Percentiles rank a stretch among this genome's conserved stretches.
These are phyloP conservation scores for Lycocerus yunnanus DNA, from an alignment of 2,888 invertebrate species.

Conservation along the genomic window DNA sequence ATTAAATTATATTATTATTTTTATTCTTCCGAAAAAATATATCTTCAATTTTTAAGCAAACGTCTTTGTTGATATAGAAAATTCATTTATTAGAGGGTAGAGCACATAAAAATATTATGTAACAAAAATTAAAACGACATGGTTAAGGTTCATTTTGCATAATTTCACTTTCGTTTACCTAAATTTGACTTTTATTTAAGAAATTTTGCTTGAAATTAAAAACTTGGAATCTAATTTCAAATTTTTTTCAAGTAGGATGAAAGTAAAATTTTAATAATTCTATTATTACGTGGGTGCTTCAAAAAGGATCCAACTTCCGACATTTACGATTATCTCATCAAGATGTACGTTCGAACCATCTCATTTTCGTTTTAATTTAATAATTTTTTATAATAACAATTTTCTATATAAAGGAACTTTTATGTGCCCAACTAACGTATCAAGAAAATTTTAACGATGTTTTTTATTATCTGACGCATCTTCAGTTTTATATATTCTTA, in stretches of 20 bases:
- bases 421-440: neutral
- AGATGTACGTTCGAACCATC: neutral
- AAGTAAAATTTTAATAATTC: neutral
- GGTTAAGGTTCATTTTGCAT: too few species aligned
- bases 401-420: neutral
- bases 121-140: too few species aligned
- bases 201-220: neutral
- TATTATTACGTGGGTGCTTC: neutral
- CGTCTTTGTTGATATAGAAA: too few species aligned
- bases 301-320: neutral
- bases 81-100: too few species aligned
- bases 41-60: too few species aligned
- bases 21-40: too few species aligned
- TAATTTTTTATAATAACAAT: neutral
- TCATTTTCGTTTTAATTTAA: neutral
- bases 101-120: too few species aligned
- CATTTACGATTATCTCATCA: neutral
- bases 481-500: neutral
- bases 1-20: too few species aligned
- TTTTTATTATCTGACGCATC: slow-evolving; percentile 11
- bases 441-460: slow-evolving; percentile 3
- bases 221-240: neutral
- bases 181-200: neutral
- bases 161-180: too few species aligned
- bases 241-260: neutral